phyloP scores from a whole-genome alignment of 2,797 vertebrate genomes.

The Pantherophis vulpinus region DNA sequence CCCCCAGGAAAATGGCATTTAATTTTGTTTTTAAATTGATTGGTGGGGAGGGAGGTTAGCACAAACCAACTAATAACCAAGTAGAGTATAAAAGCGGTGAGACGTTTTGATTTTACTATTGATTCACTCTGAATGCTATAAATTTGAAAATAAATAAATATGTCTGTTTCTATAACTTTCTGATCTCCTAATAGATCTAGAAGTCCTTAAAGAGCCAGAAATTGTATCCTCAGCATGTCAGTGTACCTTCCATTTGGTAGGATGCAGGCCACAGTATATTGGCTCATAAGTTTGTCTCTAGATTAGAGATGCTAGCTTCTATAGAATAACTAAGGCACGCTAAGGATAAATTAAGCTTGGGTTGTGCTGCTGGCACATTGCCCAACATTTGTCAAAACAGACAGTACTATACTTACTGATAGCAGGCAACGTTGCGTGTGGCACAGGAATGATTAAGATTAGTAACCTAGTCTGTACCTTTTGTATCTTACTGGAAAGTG shows the following conservation, averaged over 20 bases:
- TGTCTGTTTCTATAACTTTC: not conserved
- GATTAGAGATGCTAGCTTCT: not conserved
- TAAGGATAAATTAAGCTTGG: not conserved
- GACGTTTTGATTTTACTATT: not conserved
- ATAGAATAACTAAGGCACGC: not conserved
- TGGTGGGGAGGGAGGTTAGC: not conserved
- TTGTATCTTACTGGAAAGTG: not conserved
- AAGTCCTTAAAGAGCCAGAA: not conserved
- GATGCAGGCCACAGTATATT: not conserved
- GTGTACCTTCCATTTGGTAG: not conserved
- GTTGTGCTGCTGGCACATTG: not conserved
- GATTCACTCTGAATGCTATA: not conserved
- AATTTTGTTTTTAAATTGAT: not conserved
- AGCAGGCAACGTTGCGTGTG: not conserved
- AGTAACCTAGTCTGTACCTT: not conserved
- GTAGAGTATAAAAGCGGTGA: not conserved
- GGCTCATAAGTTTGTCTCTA: not conserved
- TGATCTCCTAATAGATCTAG: not conserved
- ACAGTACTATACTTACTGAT: not conserved
- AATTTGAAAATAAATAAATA: not conserved
- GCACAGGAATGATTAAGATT: not conserved
- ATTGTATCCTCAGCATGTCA: not conserved
- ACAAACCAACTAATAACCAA: not conserved
- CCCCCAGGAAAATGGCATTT: not conserved
- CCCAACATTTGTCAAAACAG: not conserved